phyloP scores from a whole-genome alignment of 2,113 vertebrate genomes.

The Nycticebus coucang region DNA sequence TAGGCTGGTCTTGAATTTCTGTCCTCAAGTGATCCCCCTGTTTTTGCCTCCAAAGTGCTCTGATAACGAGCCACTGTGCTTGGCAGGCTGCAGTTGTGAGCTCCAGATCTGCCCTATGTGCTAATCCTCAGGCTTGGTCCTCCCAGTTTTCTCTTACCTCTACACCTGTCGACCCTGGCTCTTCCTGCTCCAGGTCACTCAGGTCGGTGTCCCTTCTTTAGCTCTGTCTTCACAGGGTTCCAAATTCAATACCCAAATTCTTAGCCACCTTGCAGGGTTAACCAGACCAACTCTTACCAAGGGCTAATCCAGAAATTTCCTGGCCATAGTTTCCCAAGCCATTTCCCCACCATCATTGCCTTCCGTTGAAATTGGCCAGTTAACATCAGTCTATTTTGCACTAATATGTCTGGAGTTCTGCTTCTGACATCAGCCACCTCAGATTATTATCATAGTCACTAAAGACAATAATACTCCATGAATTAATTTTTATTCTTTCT shows the following conservation, averaged over 20 bases:
- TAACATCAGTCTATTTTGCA: not conserved
- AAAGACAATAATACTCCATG: not conserved
- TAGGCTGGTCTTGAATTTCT: too few relatives aligned
- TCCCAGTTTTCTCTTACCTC: not conserved
- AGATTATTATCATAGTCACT: not conserved
- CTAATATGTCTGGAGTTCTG: not conserved
- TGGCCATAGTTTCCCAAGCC: not conserved
- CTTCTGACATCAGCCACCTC: not conserved
- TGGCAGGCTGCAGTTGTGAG: not conserved
- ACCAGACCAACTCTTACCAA: not conserved
- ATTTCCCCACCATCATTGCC: not conserved
- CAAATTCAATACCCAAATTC: not conserved
- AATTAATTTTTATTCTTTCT: not conserved
- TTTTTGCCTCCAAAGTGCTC: too few relatives aligned
- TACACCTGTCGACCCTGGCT: not conserved
- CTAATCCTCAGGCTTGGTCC: not conserved
- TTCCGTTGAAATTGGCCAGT: not conserved
- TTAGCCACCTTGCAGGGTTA: not conserved
- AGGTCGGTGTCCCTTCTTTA: not conserved
- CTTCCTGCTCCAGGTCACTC: not conserved
- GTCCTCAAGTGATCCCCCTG: too few relatives aligned
- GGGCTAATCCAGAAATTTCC: not conserved
- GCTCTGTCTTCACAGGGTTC: not conserved
- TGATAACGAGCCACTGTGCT: too few relatives aligned
- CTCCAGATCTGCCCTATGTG: not conserved